These are phyloP conservation scores for Montipora efflorescens DNA, from an alignment of 64 coral and sea anemone species.

Conservation along the genomic window DNA sequence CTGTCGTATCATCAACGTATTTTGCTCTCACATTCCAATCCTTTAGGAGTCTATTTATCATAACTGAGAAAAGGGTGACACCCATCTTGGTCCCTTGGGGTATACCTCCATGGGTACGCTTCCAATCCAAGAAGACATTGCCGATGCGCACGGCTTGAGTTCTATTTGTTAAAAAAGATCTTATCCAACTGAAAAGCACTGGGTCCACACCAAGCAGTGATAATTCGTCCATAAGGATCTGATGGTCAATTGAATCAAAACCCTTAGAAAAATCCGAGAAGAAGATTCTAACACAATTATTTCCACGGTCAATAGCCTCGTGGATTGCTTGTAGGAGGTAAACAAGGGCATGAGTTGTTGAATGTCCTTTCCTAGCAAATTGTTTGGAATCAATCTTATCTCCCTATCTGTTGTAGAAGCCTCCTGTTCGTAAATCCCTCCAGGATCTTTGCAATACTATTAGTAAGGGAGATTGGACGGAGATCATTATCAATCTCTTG, in stretches of 20 bases:
- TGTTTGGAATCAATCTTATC: constrained; percentile 40
- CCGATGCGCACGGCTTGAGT: constrained; percentile 4
- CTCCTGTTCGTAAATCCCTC: constrained; percentile 58
- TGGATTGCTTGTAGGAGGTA: constrained; percentile 39
- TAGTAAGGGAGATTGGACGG: constrained; percentile 47
- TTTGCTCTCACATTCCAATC: constrained; percentile 27
- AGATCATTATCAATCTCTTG: constrained; percentile 39
- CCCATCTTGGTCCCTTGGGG: constrained; percentile 1
- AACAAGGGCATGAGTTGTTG: constrained; percentile 49
- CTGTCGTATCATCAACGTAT: constrained; percentile 56
- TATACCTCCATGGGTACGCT: no score
- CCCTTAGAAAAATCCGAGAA: constrained; percentile 2
- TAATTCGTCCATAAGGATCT: constrained; percentile 1
- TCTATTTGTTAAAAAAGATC: constrained; percentile 32
- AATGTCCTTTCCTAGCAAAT: constrained; percentile 36
- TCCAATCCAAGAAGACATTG: no score
- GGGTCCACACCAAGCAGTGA: neutral
- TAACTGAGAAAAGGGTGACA: constrained; percentile 37
- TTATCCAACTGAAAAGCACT: constrained; percentile 4
- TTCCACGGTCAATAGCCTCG: constrained; percentile 29
- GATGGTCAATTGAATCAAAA: constrained; percentile 41
- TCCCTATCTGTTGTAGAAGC: constrained; percentile 10
- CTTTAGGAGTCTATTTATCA: constrained; percentile 28
- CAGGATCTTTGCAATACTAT: constrained; percentile 52
- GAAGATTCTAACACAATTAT: neutral